phyloP scores from a whole-genome alignment of 2,113 vertebrate genomes.

The Pollimyrus isidori region DNA sequence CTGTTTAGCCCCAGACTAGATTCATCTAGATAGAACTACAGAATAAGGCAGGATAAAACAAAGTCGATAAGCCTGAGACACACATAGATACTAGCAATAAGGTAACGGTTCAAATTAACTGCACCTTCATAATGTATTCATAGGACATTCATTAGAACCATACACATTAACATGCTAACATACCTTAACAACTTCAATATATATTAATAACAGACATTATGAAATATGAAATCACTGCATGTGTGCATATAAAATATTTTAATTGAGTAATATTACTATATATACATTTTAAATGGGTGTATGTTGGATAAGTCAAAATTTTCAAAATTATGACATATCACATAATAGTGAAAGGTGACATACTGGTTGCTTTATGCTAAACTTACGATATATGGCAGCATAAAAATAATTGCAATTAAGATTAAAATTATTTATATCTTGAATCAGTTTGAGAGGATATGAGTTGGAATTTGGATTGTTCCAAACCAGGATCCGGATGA shows the following conservation, averaged over 20 bases:
- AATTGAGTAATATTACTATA: not conserved
- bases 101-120: not conserved
- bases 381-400: not conserved
- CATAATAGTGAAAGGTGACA: not conserved
- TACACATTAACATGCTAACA: not conserved
- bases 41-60: not conserved
- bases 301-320: not conserved
- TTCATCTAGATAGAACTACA: slow-evolving; percentile 74
- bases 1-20: slow-evolving; percentile 62
- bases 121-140: not conserved
- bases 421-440: not conserved
- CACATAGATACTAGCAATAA: not conserved
- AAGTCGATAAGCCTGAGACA: not conserved
- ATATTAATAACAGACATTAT: not conserved
- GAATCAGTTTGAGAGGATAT: not conserved
- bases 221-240: too few species aligned
- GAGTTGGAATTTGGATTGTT: not conserved
- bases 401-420: not conserved
- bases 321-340: not conserved
- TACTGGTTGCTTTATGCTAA: not conserved
- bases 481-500: not conserved
- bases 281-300: not conserved
- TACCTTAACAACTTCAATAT: not conserved
- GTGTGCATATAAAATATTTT: not conserved
- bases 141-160: not conserved